Base-by-base conservation (phyloP, 2,888 invertebrate genomes). In the Muschampia staudingeri region DNA sequence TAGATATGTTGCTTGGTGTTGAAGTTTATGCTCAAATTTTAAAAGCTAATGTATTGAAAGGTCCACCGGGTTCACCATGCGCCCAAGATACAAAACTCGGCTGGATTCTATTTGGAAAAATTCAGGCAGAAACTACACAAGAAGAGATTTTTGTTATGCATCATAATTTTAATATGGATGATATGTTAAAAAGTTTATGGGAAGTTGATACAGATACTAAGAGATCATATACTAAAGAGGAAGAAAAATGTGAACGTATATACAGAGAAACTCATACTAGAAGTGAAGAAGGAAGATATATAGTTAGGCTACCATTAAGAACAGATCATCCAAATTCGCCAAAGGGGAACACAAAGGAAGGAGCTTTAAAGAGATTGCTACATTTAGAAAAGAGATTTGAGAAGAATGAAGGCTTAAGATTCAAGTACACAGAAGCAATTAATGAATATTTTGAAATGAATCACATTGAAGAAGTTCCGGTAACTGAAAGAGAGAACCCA, bases 301-400 rank as follows among this genome's bases (percentile, higher is more conserved):
- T 72, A 37, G 88, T 87, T 56, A 83, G 81, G 77, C 48, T 88
- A 14, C 87, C 86, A 19, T 85, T 86, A 4, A 16, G 48, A 14
- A 48, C 48, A 48, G 48, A 48, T 48, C 5, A 16, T 14, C 48
- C 48, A 3, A 48, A 48, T 16, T 48, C 48, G 16, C 48, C 16
- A 48, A 5, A 16, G 48, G 48, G 48, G 16, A 48, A 48, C 5
- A 48, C 16, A 48, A 48, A 16, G 16, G 48, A 48, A 16, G 48
- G 48, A 48, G 48, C 48, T 14, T 48, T 48, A 16, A 48, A 48
- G 48, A 48, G 48, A 48, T 48, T 16, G 9, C 12, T 48, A 48
- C 14, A 48, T 48, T 48, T 48, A 16, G 48, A 48, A 48, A 48
- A 16, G 16, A 48, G 48, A 16, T 48, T 48, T 67, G 80, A 70